Percentiles rank a stretch among this genome's conserved stretches.
These are phyloP conservation scores for Tetragonisca angustula DNA, from an alignment of 2,888 invertebrate genomes.

Conservation along the genomic window DNA sequence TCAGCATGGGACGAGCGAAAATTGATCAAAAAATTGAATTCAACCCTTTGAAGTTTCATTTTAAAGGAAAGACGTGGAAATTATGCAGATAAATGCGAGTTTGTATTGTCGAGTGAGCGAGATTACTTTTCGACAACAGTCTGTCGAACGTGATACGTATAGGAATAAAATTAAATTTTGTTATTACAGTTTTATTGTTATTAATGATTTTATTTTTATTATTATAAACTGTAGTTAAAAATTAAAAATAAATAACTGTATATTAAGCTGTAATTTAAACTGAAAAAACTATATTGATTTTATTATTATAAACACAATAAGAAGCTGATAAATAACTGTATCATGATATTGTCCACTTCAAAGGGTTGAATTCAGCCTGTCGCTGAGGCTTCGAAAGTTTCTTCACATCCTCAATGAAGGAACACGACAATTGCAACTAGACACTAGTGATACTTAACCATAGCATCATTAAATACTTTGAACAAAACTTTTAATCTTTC, in stretches of 20 bases:
- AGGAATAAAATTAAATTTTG: too few species aligned
- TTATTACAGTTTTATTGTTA: too few species aligned
- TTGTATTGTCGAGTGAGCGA: neutral
- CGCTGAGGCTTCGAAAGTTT: too few species aligned
- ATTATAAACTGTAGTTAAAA: too few species aligned
- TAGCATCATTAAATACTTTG: neutral
- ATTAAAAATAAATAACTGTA: too few species aligned
- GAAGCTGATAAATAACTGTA: too few species aligned
- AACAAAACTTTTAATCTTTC: neutral
- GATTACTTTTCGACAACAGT: neutral
- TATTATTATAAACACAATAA: too few species aligned
- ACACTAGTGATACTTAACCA: neutral
- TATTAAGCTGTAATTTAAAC: too few species aligned
- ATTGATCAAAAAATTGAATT: neutral
- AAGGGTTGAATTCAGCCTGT: neutral
- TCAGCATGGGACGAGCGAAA: neutral
- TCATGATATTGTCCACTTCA: neutral
- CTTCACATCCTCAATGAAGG: neutral
- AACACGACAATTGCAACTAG: neutral
- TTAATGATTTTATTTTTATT: neutral
- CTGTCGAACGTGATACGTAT: too few species aligned
- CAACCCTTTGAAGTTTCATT: neutral
- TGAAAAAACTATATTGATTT: too few species aligned
- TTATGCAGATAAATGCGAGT: too few species aligned
- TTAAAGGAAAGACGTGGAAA: neutral